Evolutionary conservation across 2,113 vertebrate species (phyloP).

Genomic region (zebrafish (Danio rerio)): GRCz12tu NC_133192.1:54630001-54630500

Average conservation of each 20-base stretch:
- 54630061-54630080: too few species aligned
- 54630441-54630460: neutral
- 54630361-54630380: slow-evolving; percentile 57
- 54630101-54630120: too few species aligned
- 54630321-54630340: slow-evolving; percentile 47
- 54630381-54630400: slow-evolving; percentile 65
- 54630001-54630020: too few species aligned
- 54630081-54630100: too few species aligned
- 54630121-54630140: neutral
- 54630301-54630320: neutral
- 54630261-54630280: too few species aligned
- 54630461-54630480: neutral
- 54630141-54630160: neutral
- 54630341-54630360: neutral
- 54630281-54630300: neutral
- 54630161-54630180: neutral
- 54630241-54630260: too few species aligned
- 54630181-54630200: neutral
- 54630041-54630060: too few species aligned
- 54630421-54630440: neutral
- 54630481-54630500: neutral
- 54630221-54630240: too few species aligned
- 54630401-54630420: slow-evolving; percentile 10
- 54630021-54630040: too few species aligned
- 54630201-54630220: neutral